Conservation (phyloP, 2,113 vertebrate genomes). For the Nestor notabilis region DNA sequence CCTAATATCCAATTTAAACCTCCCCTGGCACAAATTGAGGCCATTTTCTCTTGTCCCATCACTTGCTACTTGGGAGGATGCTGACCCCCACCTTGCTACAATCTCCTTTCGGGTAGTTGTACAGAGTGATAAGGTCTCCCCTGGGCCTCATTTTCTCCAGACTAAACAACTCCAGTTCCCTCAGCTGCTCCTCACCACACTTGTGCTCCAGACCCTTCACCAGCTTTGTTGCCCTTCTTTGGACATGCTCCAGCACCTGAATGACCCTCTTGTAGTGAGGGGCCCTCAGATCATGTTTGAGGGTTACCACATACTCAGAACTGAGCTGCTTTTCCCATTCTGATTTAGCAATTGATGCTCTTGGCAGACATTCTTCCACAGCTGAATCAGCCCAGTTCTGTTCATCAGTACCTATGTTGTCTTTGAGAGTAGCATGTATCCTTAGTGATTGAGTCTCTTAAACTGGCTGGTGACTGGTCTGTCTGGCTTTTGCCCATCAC, state of each 20-base stretch:
- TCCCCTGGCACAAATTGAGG: background rate
- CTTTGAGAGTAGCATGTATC: background rate
- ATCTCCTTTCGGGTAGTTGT: background rate
- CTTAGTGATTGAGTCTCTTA: background rate
- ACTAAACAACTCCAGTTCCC: background rate
- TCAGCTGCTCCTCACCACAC: background rate
- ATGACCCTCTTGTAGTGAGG: background rate
- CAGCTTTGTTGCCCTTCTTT: background rate
- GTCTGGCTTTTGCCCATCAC: background rate
- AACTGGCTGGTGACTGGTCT: background rate
- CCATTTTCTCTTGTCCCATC: background rate
- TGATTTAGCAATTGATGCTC: background rate
- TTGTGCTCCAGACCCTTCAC: background rate
- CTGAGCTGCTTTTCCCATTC: background rate
- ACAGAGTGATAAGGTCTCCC: background rate
- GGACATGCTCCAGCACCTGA: background rate
- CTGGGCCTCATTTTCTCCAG: background rate
- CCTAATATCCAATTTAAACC: background rate
- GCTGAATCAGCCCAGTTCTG: background rate
- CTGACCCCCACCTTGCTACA: fast-evolving
- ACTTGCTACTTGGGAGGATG: background rate
- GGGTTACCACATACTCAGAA: background rate
- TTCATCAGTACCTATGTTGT: background rate
- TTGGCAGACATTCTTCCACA: background rate
- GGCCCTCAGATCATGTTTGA: background rate